phyloP scores from a whole-genome alignment of 2,888 invertebrate species.

The Caenorhabditis zanzibari region DNA sequence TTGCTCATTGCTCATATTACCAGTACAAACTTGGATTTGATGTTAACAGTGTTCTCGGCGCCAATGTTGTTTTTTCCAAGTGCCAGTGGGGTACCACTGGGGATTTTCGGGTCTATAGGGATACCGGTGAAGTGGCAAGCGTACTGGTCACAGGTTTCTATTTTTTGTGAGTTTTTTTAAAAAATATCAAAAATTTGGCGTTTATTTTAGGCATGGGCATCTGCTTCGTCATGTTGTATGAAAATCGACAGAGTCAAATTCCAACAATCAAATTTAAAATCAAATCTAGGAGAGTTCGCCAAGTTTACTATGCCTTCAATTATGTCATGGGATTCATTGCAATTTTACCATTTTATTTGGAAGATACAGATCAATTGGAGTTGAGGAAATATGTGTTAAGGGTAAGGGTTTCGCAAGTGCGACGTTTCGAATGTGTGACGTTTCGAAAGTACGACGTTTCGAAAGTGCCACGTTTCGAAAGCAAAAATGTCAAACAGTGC shows the following conservation, averaged over 20 bases:
- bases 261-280: slow-evolving; percentile 50
- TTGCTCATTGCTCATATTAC: slow-evolving; percentile 28
- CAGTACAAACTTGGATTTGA: slow-evolving; percentile 46
- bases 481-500: too few species aligned
- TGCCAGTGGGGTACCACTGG: slow-evolving; percentile 35
- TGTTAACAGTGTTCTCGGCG: slow-evolving; percentile 26
- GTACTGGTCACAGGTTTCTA: slow-evolving; percentile 49
- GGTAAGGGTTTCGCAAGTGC: background rate
- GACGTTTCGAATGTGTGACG: too few species aligned
- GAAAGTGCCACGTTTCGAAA: too few species aligned
- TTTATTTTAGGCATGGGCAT: slow-evolving; percentile 27
- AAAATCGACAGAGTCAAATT: slow-evolving; percentile 59
- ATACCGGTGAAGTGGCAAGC: slow-evolving; percentile 34
- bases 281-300: background rate
- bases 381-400: slow-evolving; percentile 25
- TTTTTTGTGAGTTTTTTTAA: slow-evolving; percentile 33
- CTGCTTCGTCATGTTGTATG: slow-evolving; percentile 40
- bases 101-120: slow-evolving; percentile 24
- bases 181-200: background rate
- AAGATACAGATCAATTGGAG: slow-evolving; percentile 38
- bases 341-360: slow-evolving; percentile 46
- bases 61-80: slow-evolving; percentile 46
- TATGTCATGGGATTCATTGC: background rate
- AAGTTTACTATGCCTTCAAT: slow-evolving; percentile 4
- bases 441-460: too few species aligned